Evolutionary conservation across 2,113 vertebrate genomes (phyloP).

Genomic region (Agelaius phoeniceus): DNA sequence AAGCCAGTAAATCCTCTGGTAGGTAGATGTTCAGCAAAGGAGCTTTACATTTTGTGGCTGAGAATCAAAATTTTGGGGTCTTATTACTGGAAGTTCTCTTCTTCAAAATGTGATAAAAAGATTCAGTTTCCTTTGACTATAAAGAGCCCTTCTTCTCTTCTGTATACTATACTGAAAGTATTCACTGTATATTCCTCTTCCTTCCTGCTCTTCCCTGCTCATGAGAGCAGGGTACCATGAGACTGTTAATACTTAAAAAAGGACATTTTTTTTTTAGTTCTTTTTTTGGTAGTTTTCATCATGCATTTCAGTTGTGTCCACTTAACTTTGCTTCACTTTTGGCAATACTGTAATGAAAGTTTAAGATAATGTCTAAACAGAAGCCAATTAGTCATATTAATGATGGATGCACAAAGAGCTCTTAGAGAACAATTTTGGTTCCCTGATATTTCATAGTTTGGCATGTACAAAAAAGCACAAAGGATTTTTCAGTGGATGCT

Average conservation of each 20-base stretch:
- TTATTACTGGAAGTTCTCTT: background rate
- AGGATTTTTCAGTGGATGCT: background rate
- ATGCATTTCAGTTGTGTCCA: background rate
- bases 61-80: background rate
- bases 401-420: background rate
- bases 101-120: background rate
- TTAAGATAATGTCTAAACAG: background rate
- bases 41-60: background rate
- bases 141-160: background rate
- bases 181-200: background rate
- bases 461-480: background rate
- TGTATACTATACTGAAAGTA: background rate
- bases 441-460: background rate
- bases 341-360: background rate
- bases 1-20: background rate
- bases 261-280: background rate
- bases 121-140: background rate
- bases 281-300: background rate
- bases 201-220: background rate
- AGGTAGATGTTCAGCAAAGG: background rate
- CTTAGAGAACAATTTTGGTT: background rate
- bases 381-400: background rate
- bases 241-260: background rate
- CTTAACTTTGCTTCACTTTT: background rate
- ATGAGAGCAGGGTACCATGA: too few species aligned